Base-by-base conservation (phyloP, 2,113 vertebrate genomes). In the Verasper variegatus region DNA sequence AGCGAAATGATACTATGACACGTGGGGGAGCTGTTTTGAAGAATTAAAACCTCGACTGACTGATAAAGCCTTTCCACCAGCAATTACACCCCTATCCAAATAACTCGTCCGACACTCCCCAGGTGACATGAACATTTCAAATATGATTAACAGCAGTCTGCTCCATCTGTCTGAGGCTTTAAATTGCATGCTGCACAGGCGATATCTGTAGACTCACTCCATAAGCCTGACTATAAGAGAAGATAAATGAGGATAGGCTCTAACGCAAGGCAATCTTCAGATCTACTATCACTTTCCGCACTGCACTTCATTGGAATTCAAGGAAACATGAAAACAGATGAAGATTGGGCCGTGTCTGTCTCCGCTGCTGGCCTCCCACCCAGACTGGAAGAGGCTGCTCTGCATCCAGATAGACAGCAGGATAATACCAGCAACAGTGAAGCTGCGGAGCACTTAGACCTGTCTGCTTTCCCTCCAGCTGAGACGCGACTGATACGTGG, bases 311-410 rank as follows among this genome's bases (percentile, higher is more conserved):
- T 42, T 68, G 17, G 58, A 59, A 78, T 71, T 71, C 62, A 64
- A 68, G 78, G 74, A 63, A 77, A 80, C 57, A 52, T 60, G 49
- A 78, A 75, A 78, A 73, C 75, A 70, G 80, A 71, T 74, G 68
- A 79, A 59, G 75, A 74, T 67, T 56, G 31, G 54, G 63, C 14
- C 4, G 0, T 9, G 27, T 60, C 57, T 66, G 54, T 73, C 74
- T 31, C 31, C 31, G 31, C 31, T 60, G 4, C 83, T 47, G 45
- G 68, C 54, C 64, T 65, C 40, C 55, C 20, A 54, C 56, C 69
- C 70, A 60, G 61, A 59, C 57, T n/a, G 60, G 37, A 55, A 61
- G 21, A n/a, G 37, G 57, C 11, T 27, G 66, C 56, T 76, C 63
- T 37, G 75, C n/a, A 21, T 71, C 24, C 72, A 55, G 31, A 56